phyloP scores from a whole-genome alignment of 2,888 invertebrate genomes.

The Ennomos erosarius region DNA sequence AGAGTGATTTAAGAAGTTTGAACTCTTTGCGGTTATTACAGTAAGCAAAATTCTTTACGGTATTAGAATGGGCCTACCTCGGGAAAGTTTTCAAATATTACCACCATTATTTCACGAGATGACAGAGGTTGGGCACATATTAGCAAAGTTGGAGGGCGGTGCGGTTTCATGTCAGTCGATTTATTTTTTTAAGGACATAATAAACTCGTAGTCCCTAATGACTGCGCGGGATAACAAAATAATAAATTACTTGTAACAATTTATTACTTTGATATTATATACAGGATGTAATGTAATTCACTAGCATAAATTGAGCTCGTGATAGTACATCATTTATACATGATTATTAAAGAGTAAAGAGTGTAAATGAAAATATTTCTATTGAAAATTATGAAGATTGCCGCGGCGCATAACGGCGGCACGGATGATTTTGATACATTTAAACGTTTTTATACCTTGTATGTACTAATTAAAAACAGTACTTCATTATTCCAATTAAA shows the following conservation, averaged over 20 bases:
- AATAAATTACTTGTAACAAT: conserved; percentile 17
- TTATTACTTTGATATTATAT: too few relatives aligned
- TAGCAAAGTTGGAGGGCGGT: conserved; percentile 76
- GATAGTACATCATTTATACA: too few relatives aligned
- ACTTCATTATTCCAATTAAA: too few relatives aligned
- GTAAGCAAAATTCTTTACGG: conserved; percentile 76
- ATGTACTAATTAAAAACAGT: too few relatives aligned
- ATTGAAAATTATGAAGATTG: too few relatives aligned
- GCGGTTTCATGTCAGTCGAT: conserved; percentile 67
- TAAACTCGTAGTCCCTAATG: conserved; percentile 41
- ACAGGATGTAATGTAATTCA: too few relatives aligned
- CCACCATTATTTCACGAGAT: conserved; percentile 82
- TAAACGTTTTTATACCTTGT: too few relatives aligned
- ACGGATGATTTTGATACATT: too few relatives aligned
- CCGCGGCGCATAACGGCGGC: too few relatives aligned
- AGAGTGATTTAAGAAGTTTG: conserved; percentile 60
- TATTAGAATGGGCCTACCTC: conserved; percentile 71
- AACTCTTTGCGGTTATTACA: conserved; percentile 66
- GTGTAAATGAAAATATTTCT: too few relatives aligned
- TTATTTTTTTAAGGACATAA: conserved; percentile 63
- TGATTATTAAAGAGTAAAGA: too few relatives aligned
- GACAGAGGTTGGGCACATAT: conserved; percentile 85
- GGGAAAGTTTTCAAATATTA: conserved; percentile 83
- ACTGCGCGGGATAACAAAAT: conserved; percentile 25
- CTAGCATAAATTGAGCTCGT: too few relatives aligned